Evolutionary conservation across 2,888 invertebrate genomes (phyloP), one percentile per base, ranked within the genome.

Genomic region (Drosophila mercatorum): DNA sequence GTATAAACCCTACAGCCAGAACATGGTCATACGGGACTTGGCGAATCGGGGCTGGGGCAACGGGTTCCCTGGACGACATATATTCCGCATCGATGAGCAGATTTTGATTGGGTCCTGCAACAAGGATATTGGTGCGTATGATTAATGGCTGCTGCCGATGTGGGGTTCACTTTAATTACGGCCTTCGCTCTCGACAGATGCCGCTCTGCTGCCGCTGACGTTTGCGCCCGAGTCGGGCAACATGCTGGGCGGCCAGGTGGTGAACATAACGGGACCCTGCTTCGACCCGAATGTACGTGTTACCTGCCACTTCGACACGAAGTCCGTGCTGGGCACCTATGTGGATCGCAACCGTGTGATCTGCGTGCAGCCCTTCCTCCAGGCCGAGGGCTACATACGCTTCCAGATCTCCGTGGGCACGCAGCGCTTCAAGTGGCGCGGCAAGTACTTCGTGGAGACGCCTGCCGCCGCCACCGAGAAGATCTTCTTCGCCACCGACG

Each of bases 221-320:
- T 98, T 98, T 88, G 98, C 98, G 0, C 98, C 98, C 0, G 98
- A 98, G 92, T 97, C 97, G 90, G 99, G 98, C 5, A 98, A 97
- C 92, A 99, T 99, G 99, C 94, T 99, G 78, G 99, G 99, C 4
- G 99, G 99, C 2, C 97, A 98, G 0, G 95, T 98, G 61, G 97
- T 99, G 44, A 98, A 99, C 91, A 97, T 99, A 68, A 98, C 99
- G 0, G 99, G 99, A 0, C 98, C 98, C 3, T 99, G 99, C 92
- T 97, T 99, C 91, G 94, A 95, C 78, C 95, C 95, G 0, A 94
- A 94, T 2, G 96, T 97, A 83, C 95, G 96, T 78, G 95, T 98
- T 55, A 95, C 95, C 60, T 98, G 98, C 90, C 95, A 96, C 78
- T 97, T 97, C 90, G 97, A 97, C 90, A 96, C 95, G 0, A 95